Evolutionary conservation across 2,888 invertebrate genomes (phyloP).

Genomic region (Lasiommata megera): DNA sequence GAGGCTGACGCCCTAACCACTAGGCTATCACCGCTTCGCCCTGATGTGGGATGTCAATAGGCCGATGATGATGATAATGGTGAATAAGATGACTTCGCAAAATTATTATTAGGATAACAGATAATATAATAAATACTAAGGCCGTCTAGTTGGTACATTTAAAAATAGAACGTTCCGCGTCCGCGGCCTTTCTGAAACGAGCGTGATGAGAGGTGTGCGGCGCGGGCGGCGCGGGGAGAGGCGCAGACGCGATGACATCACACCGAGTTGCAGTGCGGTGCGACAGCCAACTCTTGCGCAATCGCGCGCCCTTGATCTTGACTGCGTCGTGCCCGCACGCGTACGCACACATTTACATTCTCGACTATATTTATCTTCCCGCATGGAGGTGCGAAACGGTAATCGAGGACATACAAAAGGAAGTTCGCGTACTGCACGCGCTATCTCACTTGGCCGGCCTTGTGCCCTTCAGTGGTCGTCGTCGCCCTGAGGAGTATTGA

Average conservation of each 20-base stretch:
- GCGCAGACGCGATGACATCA: conserved; percentile 76
- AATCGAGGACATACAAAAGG: conserved; percentile 50
- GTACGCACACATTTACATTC: conserved; percentile 63
- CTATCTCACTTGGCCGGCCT: no score
- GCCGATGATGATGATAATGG: no score
- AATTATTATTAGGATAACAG: not conserved
- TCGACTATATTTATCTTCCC: conserved; percentile 72
- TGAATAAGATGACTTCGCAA: no score
- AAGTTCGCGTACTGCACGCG: not conserved
- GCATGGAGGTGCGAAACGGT: conserved; percentile 68
- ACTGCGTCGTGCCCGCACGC: conserved; percentile 78
- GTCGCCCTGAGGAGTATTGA: no score
- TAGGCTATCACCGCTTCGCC: no score
- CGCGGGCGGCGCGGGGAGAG: conserved; percentile 39
- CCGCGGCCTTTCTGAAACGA: conserved; percentile 61
- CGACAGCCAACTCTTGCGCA: conserved; percentile 79
- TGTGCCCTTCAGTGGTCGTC: no score
- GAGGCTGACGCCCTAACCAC: no score
- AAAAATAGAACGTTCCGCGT: conserved; percentile 71
- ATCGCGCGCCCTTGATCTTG: conserved; percentile 81
- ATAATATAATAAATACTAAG: conserved; percentile 28
- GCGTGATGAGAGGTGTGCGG: conserved; percentile 41
- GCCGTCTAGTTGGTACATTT: conserved; percentile 44
- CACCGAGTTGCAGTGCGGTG: conserved; percentile 68
- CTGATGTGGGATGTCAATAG: no score